A percentile compares a stretch with the other conserved stretches of the same genome.
Evolutionary conservation across 2,113 vertebrate genomes (phyloP).

Genomic region (Hippocampus comes): DNA sequence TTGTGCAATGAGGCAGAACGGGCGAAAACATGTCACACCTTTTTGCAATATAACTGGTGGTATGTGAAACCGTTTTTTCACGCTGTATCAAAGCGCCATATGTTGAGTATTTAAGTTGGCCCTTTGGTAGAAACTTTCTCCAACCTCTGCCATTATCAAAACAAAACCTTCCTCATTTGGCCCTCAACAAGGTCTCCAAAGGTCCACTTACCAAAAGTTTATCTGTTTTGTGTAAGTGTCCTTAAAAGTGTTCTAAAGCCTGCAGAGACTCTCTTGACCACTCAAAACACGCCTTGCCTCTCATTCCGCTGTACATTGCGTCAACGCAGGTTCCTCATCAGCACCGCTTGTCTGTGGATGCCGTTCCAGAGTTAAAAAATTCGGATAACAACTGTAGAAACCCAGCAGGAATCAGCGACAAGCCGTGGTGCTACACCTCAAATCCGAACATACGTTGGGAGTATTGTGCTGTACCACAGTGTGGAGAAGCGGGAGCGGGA

Average conservation of each 20-base stretch:
- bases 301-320: too few species aligned
- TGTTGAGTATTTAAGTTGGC: constrained; percentile 54
- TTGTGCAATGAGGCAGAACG: too few species aligned
- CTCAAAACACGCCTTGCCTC: too few species aligned
- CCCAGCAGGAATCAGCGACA: constrained; percentile 81
- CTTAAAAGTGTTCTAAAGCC: neutral
- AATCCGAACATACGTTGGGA: constrained; percentile 81
- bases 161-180: constrained; percentile 7
- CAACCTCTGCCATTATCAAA: constrained; percentile 8
- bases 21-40: neutral
- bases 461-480: constrained; percentile 78
- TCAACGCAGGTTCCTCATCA: constrained; percentile 73
- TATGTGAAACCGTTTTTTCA: constrained; percentile 16
- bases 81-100: constrained; percentile 35
- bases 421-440: constrained; percentile 85
- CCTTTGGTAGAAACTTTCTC: constrained; percentile 18
- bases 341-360: constrained; percentile 77
- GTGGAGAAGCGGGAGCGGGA: constrained; percentile 61
- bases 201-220: neutral
- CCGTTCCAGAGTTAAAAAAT: constrained; percentile 81
- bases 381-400: constrained; percentile 85
- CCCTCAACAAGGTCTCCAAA: neutral
- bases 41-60: constrained; percentile 17
- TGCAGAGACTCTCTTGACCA: neutral
- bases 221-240: neutral